Conservation (phyloP, 2,113 vertebrate species). For the Rhombomys opimus region DNA sequence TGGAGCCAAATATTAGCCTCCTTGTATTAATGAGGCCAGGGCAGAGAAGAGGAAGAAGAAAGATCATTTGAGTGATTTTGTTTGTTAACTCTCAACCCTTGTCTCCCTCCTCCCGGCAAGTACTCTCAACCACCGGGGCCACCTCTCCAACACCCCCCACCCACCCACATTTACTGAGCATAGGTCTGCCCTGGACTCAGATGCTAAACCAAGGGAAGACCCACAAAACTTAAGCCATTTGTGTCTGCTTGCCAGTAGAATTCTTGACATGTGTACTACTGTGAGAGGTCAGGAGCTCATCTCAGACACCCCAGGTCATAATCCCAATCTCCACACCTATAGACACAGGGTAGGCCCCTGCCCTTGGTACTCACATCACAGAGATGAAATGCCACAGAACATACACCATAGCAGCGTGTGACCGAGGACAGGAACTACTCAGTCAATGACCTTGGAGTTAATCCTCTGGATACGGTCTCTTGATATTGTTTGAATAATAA, state of each 20-base stretch:
- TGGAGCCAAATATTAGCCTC: conserved; percentile 79
- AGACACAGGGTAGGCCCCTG: background rate
- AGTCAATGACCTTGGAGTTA: background rate
- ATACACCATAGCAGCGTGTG: accelerated
- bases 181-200: background rate
- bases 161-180: background rate
- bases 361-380: background rate
- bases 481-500: background rate
- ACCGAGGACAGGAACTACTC: background rate
- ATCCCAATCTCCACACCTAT: background rate
- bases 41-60: conserved; percentile 41
- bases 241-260: background rate
- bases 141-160: background rate
- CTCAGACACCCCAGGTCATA: background rate
- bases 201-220: background rate
- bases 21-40: conserved; percentile 79
- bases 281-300: background rate
- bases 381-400: background rate
- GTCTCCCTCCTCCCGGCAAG: background rate
- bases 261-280: background rate
- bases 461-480: background rate
- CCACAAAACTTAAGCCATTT: background rate
- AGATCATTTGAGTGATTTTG: conserved; percentile 72
- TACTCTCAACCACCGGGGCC: background rate
- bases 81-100: conserved; percentile 72